Evolutionary conservation across 2,113 vertebrate genomes (phyloP).

Genomic region (Scophthalmus maximus): DNA sequence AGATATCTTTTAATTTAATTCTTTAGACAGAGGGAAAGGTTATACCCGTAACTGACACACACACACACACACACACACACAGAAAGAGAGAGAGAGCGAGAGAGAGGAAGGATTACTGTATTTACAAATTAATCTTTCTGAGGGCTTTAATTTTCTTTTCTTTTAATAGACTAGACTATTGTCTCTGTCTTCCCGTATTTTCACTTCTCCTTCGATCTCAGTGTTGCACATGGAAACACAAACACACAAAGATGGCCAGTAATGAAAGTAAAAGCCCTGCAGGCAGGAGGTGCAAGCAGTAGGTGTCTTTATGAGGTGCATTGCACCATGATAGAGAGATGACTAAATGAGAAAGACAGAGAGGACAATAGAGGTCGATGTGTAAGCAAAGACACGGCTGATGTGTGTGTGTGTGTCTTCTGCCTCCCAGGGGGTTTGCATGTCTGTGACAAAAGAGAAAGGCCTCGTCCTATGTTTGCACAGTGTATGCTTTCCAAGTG

Average conservation of each 20-base stretch:
- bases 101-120: neutral
- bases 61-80: too few species aligned
- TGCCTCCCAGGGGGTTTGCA: constrained; percentile 63
- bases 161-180: neutral
- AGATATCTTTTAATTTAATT: neutral
- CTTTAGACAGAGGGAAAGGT: constrained; percentile 20
- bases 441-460: constrained; percentile 68
- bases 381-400: constrained; percentile 42
- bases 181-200: constrained; percentile 35
- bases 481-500: constrained; percentile 49
- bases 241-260: neutral
- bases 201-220: constrained; percentile 38
- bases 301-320: constrained; percentile 37
- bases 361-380: constrained; percentile 46
- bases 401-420: constrained; percentile 59
- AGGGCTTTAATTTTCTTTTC: too few species aligned
- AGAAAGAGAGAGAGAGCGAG: constrained; percentile 8
- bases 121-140: too few species aligned
- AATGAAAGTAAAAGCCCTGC: constrained; percentile 41
- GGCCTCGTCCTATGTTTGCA: constrained; percentile 64
- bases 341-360: constrained; percentile 34
- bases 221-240: constrained; percentile 23
- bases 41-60: constrained; percentile 45
- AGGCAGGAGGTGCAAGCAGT: constrained; percentile 28
- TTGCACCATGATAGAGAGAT: constrained; percentile 30